Evolutionary conservation across 1,140 invertebrate species (phyloP), one percentile per base, ranked within the genome.

Genomic region (Anoplophora glabripennis): DNA sequence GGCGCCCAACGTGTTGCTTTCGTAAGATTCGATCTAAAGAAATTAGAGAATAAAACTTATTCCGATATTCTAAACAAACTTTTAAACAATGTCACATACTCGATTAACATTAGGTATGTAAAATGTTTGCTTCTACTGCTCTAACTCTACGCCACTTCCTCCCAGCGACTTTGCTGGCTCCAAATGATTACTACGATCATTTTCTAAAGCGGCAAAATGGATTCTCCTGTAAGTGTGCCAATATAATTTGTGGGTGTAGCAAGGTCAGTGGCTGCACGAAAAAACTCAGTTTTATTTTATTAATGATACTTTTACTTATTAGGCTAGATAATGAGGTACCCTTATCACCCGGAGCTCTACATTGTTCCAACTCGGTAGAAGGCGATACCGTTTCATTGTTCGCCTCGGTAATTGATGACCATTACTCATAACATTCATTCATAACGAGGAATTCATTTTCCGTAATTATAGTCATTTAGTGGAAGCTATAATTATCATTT

Each of bases 161-260:
- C 21, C 21, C 21, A 28, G 21, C 21, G 5, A 5, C 21, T 28
- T 28, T 2, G 21, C 21, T 28, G 21, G 5, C 21, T 28, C 21
- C 21, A 28, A 28, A 28, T 28, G 21, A 28, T 28, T 28, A 5
- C 21, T 28, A 49, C 35, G 34, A 49, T 33, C 47, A 12, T 10
- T 12, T 49, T 35, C 35, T 34, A 36, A 49, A 36, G 35, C 47
- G 34, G 28, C 35, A 49, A 34, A 49, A 49, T 35, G n/a, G 47
- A 49, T 49, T 49, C 51, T 33, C 37, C 36, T 17, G 51, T 53
- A 53, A 53, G 51, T 53, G 51, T 53, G 51, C 51, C 51, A 49
- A 15, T 49, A 49, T 36, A 49, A 49, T 53, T 44, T 18, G 51
- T 53, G 51, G 51, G 51, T 53, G 51, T 18, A 53, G 51, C 51